Evolutionary conservation across 1,140 invertebrate genomes (phyloP).

Genomic region (Anastrepha ludens): DNA sequence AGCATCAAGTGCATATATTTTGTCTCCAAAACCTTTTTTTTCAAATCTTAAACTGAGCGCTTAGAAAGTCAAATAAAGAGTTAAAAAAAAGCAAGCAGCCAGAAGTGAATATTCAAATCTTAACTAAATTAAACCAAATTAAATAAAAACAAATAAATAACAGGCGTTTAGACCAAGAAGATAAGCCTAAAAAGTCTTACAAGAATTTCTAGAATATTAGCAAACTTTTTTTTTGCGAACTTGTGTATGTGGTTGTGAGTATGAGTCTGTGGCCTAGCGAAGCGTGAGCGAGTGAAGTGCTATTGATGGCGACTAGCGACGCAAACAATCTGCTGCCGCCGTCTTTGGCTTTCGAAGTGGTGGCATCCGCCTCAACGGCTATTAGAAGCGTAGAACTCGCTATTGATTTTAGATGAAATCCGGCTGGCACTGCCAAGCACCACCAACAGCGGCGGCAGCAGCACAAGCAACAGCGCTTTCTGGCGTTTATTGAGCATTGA

Average conservation of each 20-base stretch:
- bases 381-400: neutral
- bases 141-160: conserved; percentile 27
- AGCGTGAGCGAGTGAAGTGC: neutral
- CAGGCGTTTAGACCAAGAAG: neutral
- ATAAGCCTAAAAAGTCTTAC: neutral
- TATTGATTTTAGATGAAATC: conserved; percentile 11
- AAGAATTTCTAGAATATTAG: conserved; percentile 6
- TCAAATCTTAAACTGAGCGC: too few relatives aligned
- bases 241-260: neutral
- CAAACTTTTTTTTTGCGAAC: neutral
- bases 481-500: neutral
- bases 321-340: neutral
- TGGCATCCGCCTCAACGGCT: conserved; percentile 30
- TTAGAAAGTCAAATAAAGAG: too few relatives aligned
- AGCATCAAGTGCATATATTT: too few relatives aligned
- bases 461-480: neutral
- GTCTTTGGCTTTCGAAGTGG: neutral
- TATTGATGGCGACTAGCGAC: conserved; percentile 2
- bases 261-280: neutral
- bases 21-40: too few relatives aligned
- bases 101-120: neutral
- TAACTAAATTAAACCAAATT: neutral
- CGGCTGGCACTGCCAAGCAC: conserved; percentile 51
- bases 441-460: neutral
- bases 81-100: too few relatives aligned